Base-by-base conservation (phyloP, 2,888 invertebrate genomes). In the Erpobdella octoculata region DNA sequence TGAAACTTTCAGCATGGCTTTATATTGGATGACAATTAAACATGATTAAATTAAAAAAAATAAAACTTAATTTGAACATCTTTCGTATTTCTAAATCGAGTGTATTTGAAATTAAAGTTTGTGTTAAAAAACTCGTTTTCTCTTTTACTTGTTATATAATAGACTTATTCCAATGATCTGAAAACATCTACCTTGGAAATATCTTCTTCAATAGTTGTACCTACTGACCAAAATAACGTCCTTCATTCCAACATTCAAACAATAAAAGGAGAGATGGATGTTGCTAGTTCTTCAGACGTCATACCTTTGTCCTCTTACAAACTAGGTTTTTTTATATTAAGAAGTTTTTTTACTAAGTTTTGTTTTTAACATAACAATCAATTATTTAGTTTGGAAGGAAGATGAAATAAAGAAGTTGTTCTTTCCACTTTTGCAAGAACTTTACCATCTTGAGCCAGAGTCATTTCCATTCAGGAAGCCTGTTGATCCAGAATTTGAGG, bases 401-500 rank as follows among this genome's bases (percentile, higher is more conserved):
- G 96, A 97, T 79, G 96, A 97, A 80, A 85, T 98, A 70, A 86
- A 93, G 41, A 89, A 90, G 80, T 92, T 93, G 37, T 84, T 98
- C 70, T 89, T 93, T 89, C 96, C 98, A 3, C 93, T 95, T 0
- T 85, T 97, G 78, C 94, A 97, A 78, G 94, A 93, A 81, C 85
- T 99, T 31, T 91, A 91, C 81, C 86, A 91, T 12, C 92, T 92
- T 81, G 97, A 98, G 81, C 69, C 69, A 5, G 98, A 99, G 83
- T 93, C 96, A 1, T 84, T 92, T 78, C 97, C 98, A 28, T 99
- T 99, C 85, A 88, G 95, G 75, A 91, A 92, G 81, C 97, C 98
- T 0, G 98, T 99, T 8, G 97, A 99, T 86, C 95, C 97, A 1
- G 35, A 75, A 18, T 33, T 74, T 25, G 59, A 76, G 64, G 73